A percentile compares a stretch with the other conserved stretches of the same genome.
phyloP scores from a whole-genome alignment of 1,140 invertebrate species.

The Zeugodacus cucurbitae region DNA sequence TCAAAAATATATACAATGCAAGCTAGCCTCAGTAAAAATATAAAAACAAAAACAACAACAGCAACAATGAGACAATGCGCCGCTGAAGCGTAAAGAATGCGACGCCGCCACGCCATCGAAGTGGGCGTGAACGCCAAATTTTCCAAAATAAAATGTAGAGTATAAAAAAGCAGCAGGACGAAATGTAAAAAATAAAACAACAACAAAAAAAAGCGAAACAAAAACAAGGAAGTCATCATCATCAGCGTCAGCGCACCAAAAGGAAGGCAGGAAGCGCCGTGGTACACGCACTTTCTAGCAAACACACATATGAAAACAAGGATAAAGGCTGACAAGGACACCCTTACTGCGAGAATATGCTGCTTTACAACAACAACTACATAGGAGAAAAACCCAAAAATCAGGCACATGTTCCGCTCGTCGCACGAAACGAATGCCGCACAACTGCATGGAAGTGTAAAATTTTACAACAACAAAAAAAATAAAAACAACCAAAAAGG shows the following conservation, averaged over 20 bases:
- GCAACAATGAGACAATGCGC: not conserved
- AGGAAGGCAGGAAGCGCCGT: not conserved
- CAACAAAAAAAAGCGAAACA: not conserved
- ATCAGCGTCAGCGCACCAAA: not conserved
- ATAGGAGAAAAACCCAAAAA: not conserved
- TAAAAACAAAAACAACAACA: not conserved
- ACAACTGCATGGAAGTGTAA: not conserved
- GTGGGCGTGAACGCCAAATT: conserved; percentile 17
- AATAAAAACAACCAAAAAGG: not conserved
- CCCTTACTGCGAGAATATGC: not conserved
- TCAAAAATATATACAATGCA: not conserved
- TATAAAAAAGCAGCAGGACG: conserved; percentile 3
- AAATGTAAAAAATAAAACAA: not conserved
- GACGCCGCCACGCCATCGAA: not conserved
- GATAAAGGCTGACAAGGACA: conserved; percentile 9
- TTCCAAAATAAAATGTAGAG: conserved; percentile 3
- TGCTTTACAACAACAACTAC: not conserved
- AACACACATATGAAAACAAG: not conserved
- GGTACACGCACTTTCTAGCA: not conserved
- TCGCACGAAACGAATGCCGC: not conserved
- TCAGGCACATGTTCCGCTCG: conserved; percentile 39
- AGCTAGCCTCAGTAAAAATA: not conserved
- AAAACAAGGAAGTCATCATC: conserved; percentile 32
- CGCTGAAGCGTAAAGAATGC: conserved; percentile 7
- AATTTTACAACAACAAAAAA: not conserved